Conservation (phyloP, 2,113 vertebrate species). For the Donacobius atricapilla region DNA sequence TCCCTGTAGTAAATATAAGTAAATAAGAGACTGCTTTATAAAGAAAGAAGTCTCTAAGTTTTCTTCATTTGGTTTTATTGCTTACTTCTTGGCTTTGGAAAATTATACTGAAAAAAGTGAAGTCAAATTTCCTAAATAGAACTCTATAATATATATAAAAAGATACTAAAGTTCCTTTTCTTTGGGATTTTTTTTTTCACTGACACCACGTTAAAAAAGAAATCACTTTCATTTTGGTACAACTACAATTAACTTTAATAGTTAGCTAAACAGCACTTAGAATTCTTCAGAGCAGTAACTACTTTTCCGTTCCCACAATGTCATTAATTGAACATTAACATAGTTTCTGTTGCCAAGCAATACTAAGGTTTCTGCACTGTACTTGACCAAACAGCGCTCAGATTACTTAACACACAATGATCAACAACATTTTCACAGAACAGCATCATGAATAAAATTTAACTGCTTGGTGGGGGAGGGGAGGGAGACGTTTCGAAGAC, state of each 20-base stretch:
- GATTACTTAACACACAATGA: conserved; percentile 13
- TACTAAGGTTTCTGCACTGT: conserved; percentile 40
- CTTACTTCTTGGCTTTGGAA: neutral
- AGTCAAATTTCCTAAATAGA: neutral
- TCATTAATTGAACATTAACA: conserved; percentile 65
- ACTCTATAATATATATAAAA: neutral
- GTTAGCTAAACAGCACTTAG: conserved; percentile 54
- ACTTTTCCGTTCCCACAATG: conserved; percentile 48
- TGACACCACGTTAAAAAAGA: conserved; percentile 19
- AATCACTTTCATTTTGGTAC: conserved; percentile 39
- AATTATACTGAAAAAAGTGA: neutral
- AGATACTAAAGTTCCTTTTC: neutral
- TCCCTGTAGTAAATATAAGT: neutral
- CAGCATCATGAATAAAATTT: neutral
- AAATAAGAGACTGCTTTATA: neutral
- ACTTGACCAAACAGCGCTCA: conserved; percentile 31
- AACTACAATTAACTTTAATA: conserved; percentile 28
- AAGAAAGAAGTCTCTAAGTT: neutral
- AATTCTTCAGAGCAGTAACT: conserved; percentile 49
- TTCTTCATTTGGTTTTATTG: neutral
- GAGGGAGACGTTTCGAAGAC: neutral
- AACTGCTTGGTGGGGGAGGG: neutral
- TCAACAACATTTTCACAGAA: conserved; percentile 29
- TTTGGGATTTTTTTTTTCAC: neutral
- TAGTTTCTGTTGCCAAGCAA: conserved; percentile 69